Evolutionary conservation across 37 sponge, comb jelly and placozoan species (phyloP).

Genomic region (Mnemiopsis leidyi): DNA sequence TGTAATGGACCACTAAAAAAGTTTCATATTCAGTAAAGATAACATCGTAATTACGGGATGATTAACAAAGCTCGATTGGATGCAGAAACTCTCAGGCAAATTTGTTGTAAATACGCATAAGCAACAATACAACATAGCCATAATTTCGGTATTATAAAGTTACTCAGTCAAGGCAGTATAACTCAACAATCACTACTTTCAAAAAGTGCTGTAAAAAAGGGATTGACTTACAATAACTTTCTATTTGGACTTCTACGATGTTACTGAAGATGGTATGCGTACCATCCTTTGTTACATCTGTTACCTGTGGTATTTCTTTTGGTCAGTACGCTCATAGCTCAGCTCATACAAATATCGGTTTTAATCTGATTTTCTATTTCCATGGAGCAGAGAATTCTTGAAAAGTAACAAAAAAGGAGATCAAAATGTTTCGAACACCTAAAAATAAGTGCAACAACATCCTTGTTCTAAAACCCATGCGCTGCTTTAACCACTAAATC

Average conservation of each 20-base stretch:
- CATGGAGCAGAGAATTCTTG: too few relatives aligned
- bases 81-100: neutral
- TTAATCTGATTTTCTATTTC: too few relatives aligned
- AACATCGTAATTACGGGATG: neutral
- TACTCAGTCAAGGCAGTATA: too few relatives aligned
- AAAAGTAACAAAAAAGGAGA: too few relatives aligned
- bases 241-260: constrained; percentile 37
- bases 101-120: neutral
- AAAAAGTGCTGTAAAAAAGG: neutral
- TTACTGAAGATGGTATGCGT: constrained; percentile 22
- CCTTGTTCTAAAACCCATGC: too few relatives aligned
- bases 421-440: too few relatives aligned
- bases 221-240: constrained; percentile 50
- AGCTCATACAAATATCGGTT: too few relatives aligned
- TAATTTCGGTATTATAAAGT: too few relatives aligned
- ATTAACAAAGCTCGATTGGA: neutral
- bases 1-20: constrained; percentile 25
- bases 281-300: constrained; percentile 42
- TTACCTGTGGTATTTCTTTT: too few relatives aligned
- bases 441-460: too few relatives aligned
- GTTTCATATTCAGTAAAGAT: neutral
- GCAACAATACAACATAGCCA: neutral
- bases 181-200: too few relatives aligned
- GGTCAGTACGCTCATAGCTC: too few relatives aligned
- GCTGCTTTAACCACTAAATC: neutral